A percentile compares a stretch with the other conserved stretches of the same genome.
These are phyloP conservation scores for Sturmia bella DNA, from an alignment of 2,888 invertebrate genomes.

Conservation along the genomic window DNA sequence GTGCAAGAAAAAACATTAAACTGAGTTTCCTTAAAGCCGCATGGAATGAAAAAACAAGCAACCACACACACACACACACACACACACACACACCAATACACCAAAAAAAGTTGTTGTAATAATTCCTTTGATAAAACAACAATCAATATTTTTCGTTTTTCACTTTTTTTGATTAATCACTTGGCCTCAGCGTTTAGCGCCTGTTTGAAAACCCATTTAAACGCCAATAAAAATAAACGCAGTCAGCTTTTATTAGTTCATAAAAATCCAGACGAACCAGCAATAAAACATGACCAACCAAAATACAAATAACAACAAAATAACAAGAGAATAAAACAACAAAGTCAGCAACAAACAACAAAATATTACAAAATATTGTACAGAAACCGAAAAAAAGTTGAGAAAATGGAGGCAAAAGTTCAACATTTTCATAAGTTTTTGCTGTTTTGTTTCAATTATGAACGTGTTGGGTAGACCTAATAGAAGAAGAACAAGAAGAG, in stretches of 20 bases:
- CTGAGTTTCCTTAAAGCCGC: too few species aligned
- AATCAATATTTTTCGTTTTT: constrained; percentile 7
- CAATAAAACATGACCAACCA: background rate
- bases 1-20: too few species aligned
- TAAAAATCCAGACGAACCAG: constrained; percentile 54
- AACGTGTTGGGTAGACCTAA: constrained; percentile 62
- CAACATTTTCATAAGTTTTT: constrained; percentile 64
- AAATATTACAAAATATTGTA: too few species aligned
- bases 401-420: constrained; percentile 50
- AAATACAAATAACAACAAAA: constrained; percentile 35
- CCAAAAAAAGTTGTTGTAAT: constrained; percentile 29
- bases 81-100: constrained; percentile 9
- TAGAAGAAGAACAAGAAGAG: constrained; percentile 42
- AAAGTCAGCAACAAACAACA: constrained; percentile 61
- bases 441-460: constrained; percentile 35
- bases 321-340: too few species aligned
- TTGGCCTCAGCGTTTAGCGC: constrained; percentile 62
- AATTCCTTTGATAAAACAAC: constrained; percentile 46
- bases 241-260: constrained; percentile 68
- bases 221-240: constrained; percentile 67
- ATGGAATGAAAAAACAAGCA: too few species aligned
- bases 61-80: too few species aligned
- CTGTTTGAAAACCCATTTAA: constrained; percentile 69
- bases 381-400: constrained; percentile 6
- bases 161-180: constrained; percentile 61